Evolutionary conservation across 30 jellyfish, hydroid and myxozoan species (phyloP), one percentile per base, ranked within the genome.

Genomic region (Cassiopea xamachana): DNA sequence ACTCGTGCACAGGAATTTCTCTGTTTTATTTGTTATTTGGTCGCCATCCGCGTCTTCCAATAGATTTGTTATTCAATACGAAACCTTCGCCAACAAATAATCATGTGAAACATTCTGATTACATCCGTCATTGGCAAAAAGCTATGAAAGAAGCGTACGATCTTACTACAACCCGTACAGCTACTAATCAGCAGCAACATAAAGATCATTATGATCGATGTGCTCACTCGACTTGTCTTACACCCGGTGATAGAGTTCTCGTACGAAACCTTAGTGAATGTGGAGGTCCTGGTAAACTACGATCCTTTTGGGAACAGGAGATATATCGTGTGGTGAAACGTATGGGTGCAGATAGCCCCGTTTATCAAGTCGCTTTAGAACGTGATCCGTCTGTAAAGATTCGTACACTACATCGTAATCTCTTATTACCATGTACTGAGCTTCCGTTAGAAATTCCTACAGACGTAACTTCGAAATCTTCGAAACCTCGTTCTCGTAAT

Each of bases 131-230:
- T 27, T 82, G 91, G 91, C 48, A 48, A 12, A 19, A 47, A 13
- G 81, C 91, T 2, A 82, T 69, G 91, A 60, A 69, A 46, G 91
- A 82, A 0, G 91, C 72, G 46, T n/a, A 50, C 69, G 47, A 69
- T 39, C 39, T 69, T 45, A 84, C 91, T 15, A 60, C 81, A 1
- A 84, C 62, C 8, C 62, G 46, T 6, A n/a, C 91, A 1, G 91
- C 68, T 14, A 49, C 39, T 13, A 67, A 19, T 67, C 39, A 13
- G 76, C 39, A 67, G 76, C 39, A 19, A 73, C 50, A 45, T 10
- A 73, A 45, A 73, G 64, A 51, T 51, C 64, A 51, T 4, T 18
- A 69, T 69, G 48, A 69, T 17, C 48, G 78, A 17, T 18, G 78
- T 17, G 45, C 64, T 51, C 64, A 51, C 64, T 51, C 64, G 64